phyloP scores from a whole-genome alignment of 53 echinoderm and acorn worm genomes.

The Henricia sp. region DNA sequence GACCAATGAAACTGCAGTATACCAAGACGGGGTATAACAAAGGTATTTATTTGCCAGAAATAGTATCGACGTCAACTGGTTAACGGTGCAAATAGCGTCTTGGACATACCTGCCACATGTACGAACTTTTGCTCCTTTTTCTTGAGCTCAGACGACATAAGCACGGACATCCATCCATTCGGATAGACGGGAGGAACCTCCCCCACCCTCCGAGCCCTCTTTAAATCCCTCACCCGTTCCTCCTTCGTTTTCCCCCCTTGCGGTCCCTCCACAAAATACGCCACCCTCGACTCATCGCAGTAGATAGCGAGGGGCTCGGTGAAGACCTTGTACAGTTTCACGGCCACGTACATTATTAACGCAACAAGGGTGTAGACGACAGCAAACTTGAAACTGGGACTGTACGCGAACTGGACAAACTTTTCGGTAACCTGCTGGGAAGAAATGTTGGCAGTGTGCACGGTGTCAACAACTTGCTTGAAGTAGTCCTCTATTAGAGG shows the following conservation, averaged over 20 bases:
- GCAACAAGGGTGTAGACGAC: conserved; percentile 3
- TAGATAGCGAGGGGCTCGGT: conserved; percentile 14
- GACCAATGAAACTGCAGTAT: too few relatives aligned
- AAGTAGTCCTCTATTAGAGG: not conserved
- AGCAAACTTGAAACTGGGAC: not conserved
- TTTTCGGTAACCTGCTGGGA: not conserved
- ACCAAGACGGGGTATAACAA: too few relatives aligned
- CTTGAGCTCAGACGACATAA: conserved; percentile 65
- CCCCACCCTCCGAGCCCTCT: conserved; percentile 57
- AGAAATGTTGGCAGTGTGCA: not conserved
- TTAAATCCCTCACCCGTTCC: conserved; percentile 66
- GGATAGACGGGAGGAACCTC: conserved; percentile 81
- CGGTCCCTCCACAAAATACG: conserved; percentile 12
- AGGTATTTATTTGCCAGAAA: too few relatives aligned
- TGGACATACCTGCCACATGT: conserved; percentile 3
- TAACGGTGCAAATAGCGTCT: too few relatives aligned
- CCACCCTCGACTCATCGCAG: conserved; percentile 3
- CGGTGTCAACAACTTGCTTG: not conserved
- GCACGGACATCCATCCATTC: conserved; percentile 80
- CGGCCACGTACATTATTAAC: not conserved
- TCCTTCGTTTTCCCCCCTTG: conserved; percentile 62
- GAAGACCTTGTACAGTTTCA: conserved; percentile 29
- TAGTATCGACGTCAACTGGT: too few relatives aligned
- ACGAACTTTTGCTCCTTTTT: conserved; percentile 67
- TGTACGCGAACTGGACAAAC: not conserved